Conservation (phyloP, 1,140 invertebrate genomes). For the Tetramorium parvispinum region DNA sequence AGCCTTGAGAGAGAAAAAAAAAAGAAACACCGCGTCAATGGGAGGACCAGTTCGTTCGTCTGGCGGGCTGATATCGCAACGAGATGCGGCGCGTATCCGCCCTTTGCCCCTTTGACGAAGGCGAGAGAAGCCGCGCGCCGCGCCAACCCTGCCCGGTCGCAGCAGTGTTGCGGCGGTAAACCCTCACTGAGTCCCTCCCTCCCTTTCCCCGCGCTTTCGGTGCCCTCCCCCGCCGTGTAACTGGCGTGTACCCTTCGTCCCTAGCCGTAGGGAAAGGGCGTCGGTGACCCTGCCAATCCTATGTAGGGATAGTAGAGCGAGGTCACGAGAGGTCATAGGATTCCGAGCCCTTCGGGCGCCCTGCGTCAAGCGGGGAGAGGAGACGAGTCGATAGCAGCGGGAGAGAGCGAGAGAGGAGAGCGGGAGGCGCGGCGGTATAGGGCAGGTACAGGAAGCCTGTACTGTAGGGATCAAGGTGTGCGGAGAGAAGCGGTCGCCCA, state of each 20-base stretch:
- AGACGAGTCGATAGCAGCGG: background rate
- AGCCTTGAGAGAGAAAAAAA: background rate
- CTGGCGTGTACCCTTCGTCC: slow-evolving; percentile 31
- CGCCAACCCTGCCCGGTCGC: slow-evolving; percentile 37
- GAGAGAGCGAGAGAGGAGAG: background rate
- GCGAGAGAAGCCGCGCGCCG: slow-evolving; percentile 27
- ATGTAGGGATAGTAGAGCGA: slow-evolving; percentile 82
- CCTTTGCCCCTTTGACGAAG: slow-evolving; percentile 38
- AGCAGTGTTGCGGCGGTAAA: slow-evolving; percentile 31
- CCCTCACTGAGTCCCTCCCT: background rate
- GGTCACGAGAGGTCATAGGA: slow-evolving; percentile 85
- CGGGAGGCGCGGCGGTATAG: background rate
- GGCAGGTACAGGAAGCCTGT: slow-evolving; percentile 40
- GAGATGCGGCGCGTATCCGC: slow-evolving; percentile 9
- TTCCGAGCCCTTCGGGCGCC: slow-evolving; percentile 76
- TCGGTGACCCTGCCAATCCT: slow-evolving; percentile 78
- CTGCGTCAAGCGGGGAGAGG: slow-evolving; percentile 50
- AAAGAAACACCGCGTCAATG: background rate
- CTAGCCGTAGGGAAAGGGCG: slow-evolving; percentile 68
- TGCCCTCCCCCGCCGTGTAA: background rate
- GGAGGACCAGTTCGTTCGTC: background rate
- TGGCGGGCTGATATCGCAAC: background rate
- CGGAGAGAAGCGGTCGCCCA: background rate
- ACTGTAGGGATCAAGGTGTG: slow-evolving; percentile 39
- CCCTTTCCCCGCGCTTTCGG: background rate